Base-by-base conservation (phyloP, 2,113 vertebrate genomes). In the Semicossyphus pulcher region DNA sequence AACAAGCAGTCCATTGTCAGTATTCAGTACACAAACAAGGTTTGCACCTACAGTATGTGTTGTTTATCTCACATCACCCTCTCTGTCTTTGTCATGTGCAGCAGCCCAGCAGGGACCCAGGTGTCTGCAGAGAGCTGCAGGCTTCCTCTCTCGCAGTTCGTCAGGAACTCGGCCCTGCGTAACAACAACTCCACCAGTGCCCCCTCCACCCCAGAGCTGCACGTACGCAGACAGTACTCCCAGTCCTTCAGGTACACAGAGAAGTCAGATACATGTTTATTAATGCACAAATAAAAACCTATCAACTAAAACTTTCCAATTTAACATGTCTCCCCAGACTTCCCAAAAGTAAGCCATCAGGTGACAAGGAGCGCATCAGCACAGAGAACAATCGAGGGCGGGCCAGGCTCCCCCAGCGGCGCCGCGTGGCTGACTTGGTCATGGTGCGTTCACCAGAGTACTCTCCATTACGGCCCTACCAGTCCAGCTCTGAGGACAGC, bases 401-500 rank as follows among this genome's bases (percentile, higher is more conserved):
- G 23, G 92, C 90, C 25, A 80, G 90, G 69, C 61, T 94, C 23
- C 94, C 94, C 1, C 93, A 93, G 66, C 93, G 89, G 1, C 90
- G 89, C 14, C 93, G 92, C 1, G 69, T 90, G 5, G 89, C 94
- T 0, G 93, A 95, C 61, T 92, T n/a, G n/a, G n/a, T 95, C 65
- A 87, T 92, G 0, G 86, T 94, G 71, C 92, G 86, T 0, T 92
- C 93, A 12, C 91, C 94, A 0, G 92, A 94, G 56, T 94, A 88
- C 78, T 93, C 94, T 7, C 93, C 93, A 15, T 73, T 84, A 29
- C 84, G 82, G 0, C 85, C 85, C 53, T 94, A 91, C 76, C 94
- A 93, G 83, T 95, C 94, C 51, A 93, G 93, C 83, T 96, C 95
- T 0, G 95, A 96, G 72, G 95, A 95, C 91, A 96, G 95, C 84